phyloP scores from a whole-genome alignment of 2,113 vertebrate genomes.

The cat (Felis catus) region F.catus_Fca126_mat1.0 CM031423.1:46673001-46673500 shows the following conservation, averaged over 20 bases:
- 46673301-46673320: too few relatives aligned
- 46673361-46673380: background rate
- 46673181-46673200: too few relatives aligned
- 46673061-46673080: background rate
- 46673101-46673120: background rate
- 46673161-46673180: too few relatives aligned
- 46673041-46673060: background rate
- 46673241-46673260: background rate
- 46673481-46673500: background rate
- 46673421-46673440: background rate
- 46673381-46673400: background rate
- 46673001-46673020: background rate
- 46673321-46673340: fast-evolving
- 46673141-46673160: too few relatives aligned
- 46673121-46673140: background rate
- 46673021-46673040: background rate
- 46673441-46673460: background rate
- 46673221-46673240: background rate
- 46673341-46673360: background rate
- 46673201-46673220: fast-evolving
- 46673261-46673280: background rate
- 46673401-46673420: background rate
- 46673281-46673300: background rate
- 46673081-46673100: background rate
- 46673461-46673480: background rate